phyloP scores from a whole-genome alignment of 2,797 vertebrate genomes.

The Crotalus adamanteus region DNA sequence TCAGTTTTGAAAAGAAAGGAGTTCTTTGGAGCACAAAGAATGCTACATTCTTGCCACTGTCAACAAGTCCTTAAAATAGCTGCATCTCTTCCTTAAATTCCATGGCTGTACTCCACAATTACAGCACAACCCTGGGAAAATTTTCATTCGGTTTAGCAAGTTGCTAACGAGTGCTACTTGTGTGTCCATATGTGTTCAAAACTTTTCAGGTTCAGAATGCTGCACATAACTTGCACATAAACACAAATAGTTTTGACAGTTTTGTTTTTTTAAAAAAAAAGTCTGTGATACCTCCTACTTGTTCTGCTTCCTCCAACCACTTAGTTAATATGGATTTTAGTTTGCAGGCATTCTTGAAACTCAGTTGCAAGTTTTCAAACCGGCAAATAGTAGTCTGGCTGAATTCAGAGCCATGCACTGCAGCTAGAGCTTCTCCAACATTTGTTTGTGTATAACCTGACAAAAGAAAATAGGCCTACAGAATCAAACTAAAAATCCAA shows the following conservation, averaged over 20 bases:
- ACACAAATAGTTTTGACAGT: not conserved
- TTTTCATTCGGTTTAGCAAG: not conserved
- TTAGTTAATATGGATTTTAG: slow-evolving; percentile 95
- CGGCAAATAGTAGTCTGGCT: slow-evolving; percentile 98
- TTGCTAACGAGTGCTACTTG: not conserved
- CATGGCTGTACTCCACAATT: not conserved
- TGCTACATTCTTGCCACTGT: not conserved
- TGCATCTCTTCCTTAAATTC: not conserved
- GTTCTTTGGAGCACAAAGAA: not conserved
- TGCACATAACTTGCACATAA: not conserved
- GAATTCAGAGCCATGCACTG: slow-evolving; percentile 97
- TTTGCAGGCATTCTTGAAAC: slow-evolving; percentile 98
- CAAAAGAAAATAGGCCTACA: slow-evolving; percentile 6
- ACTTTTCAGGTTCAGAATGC: not conserved
- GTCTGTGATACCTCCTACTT: slow-evolving; percentile 86
- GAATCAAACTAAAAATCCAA: not conserved
- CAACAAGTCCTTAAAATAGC: not conserved
- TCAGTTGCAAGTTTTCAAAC: slow-evolving; percentile 98
- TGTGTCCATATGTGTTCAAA: not conserved
- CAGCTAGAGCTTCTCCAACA: slow-evolving; percentile 96
- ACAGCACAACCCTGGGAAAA: not conserved
- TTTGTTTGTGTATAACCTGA: slow-evolving; percentile 98
- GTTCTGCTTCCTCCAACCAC: slow-evolving; percentile 97
- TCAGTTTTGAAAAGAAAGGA: not conserved
- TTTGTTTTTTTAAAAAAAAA: not conserved